A percentile compares a stretch with the other conserved stretches of the same genome.
Evolutionary conservation across 1,140 invertebrate species (phyloP).

Genomic region (Aphelenchoides avenae): DNA sequence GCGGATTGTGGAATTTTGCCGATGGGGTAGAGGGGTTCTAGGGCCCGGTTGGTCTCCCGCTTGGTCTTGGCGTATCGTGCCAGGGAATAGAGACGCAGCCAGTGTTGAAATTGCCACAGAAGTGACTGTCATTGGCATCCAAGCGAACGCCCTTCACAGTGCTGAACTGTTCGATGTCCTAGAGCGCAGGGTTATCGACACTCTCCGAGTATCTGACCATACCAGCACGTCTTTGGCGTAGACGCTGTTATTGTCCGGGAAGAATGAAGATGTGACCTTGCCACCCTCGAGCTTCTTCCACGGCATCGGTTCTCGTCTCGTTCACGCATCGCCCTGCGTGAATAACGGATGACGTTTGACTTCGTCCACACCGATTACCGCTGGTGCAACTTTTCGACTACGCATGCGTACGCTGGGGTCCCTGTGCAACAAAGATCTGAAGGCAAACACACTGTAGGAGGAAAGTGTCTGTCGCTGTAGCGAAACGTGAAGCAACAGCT

Average conservation of each 20-base stretch:
- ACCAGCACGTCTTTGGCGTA: conserved; percentile 98
- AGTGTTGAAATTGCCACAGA: conserved; percentile 99
- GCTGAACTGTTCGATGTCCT: conserved; percentile 99
- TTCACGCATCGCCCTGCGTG: conserved; percentile 59
- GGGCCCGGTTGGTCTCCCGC: no score
- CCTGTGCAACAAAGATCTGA: conserved; percentile 83
- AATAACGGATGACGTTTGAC: conserved; percentile 88
- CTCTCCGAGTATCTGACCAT: no score
- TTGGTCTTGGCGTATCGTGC: no score
- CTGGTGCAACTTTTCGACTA: conserved; percentile 71
- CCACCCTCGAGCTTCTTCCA: conserved; percentile 95
- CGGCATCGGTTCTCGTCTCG: conserved; percentile 70
- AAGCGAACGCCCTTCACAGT: no score
- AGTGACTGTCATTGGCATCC: conserved; percentile 89
- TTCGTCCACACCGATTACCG: conserved; percentile 71
- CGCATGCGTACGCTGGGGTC: conserved; percentile 76
- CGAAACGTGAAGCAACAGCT: no score
- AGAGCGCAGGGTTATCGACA: no score
- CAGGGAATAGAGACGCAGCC: conserved; percentile 97
- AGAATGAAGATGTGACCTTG: conserved; percentile 72
- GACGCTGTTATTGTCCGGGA: conserved; percentile 86
- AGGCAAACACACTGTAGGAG: no score
- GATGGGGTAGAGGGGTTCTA: no score
- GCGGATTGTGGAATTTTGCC: no score
- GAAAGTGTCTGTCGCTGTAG: no score